Percentiles rank a stretch among this genome's conserved stretches.
Conservation (phyloP, 2,113 vertebrate genomes). For the Panthera leo region DNA sequence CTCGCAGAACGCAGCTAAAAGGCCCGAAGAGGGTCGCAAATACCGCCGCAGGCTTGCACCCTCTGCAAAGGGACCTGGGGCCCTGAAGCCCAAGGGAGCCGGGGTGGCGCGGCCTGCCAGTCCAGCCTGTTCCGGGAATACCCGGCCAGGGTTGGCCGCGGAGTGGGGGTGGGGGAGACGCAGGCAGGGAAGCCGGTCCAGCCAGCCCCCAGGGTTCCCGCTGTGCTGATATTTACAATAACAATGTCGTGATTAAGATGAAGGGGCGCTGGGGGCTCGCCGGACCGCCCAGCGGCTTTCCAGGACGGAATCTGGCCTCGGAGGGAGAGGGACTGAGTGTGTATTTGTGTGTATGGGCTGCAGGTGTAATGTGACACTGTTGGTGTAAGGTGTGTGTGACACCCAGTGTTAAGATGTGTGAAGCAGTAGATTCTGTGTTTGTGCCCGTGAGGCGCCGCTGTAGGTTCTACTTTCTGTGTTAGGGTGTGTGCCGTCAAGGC, state of each 20-base stretch:
- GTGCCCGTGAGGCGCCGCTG: constrained; percentile 49
- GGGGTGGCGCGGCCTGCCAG: constrained; percentile 53
- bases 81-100: not conserved
- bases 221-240: constrained; percentile 50
- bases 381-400: constrained; percentile 68
- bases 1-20: not conserved
- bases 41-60: not conserved
- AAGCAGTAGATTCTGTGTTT: constrained; percentile 42
- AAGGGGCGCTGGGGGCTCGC: not conserved
- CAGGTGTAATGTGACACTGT: constrained; percentile 61
- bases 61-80: constrained; percentile 8
- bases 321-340: not conserved
- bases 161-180: constrained; percentile 65
- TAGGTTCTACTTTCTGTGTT: constrained; percentile 56
- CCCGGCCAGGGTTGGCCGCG: not conserved
- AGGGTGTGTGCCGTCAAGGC: constrained; percentile 59
- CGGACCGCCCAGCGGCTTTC: not conserved
- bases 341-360: not conserved
- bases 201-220: constrained; percentile 2
- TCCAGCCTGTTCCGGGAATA: constrained; percentile 72
- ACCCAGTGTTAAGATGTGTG: constrained; percentile 53
- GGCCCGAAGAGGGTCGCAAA: constrained; percentile 17
- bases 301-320: not conserved
- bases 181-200: constrained; percentile 21
- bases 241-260: constrained; percentile 29